These are phyloP conservation scores for Sebastes iracundus DNA, from an alignment of 2,797 vertebrate genomes.

Conservation along the genomic window DNA sequence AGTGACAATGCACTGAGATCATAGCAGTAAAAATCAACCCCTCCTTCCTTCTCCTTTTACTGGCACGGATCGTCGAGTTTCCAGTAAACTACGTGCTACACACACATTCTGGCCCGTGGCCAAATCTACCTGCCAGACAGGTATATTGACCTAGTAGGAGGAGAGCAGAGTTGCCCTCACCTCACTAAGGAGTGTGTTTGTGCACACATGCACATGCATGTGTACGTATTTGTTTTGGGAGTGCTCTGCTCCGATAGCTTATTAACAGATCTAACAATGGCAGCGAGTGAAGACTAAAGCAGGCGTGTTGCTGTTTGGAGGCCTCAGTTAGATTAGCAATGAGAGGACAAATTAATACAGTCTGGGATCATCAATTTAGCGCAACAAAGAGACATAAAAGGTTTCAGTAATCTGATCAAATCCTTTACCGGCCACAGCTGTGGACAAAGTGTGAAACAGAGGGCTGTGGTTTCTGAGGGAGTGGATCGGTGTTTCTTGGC, in stretches of 20 bases:
- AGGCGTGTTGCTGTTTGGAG: not conserved
- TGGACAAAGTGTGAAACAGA: not conserved
- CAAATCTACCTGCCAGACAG: slow-evolving; percentile 66
- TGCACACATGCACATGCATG: not conserved
- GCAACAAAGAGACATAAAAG: not conserved
- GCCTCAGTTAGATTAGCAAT: not conserved
- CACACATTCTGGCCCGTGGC: slow-evolving; percentile 38
- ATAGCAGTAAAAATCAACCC: slow-evolving; percentile 33
- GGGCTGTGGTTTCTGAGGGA: not conserved
- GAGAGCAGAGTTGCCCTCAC: not conserved
- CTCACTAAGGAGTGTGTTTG: not conserved
- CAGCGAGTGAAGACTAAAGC: not conserved
- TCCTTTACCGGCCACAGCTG: not conserved
- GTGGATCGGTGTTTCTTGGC: not conserved
- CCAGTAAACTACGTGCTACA: slow-evolving; percentile 73
- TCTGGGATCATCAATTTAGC: not conserved
- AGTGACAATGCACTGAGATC: slow-evolving; percentile 41
- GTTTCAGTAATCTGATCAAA: not conserved
- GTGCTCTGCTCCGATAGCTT: not conserved
- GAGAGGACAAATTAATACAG: not conserved
- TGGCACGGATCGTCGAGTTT: slow-evolving; percentile 57
- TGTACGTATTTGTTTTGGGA: not conserved
- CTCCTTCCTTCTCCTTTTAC: slow-evolving; percentile 39
- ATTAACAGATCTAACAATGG: slow-evolving; percentile 6
- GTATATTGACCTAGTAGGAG: slow-evolving; percentile 68